Base-by-base conservation (phyloP, 2,888 invertebrate species). In the Eupithecia exiguata region DNA sequence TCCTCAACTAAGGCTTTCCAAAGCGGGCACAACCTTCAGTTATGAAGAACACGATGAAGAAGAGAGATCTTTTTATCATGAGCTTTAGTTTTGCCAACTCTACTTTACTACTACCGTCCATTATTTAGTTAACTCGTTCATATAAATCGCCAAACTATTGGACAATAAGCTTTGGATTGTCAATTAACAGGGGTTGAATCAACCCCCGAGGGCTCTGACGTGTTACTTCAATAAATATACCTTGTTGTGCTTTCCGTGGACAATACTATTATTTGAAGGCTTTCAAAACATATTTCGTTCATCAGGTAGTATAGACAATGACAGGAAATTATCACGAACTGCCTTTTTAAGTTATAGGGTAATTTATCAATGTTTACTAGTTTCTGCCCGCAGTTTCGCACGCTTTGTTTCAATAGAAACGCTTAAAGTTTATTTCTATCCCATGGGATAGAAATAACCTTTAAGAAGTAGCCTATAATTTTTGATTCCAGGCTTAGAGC, bases 101-200 rank as follows among this genome's bases (percentile, higher is more conserved):
- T 88, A 85, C 84, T 10, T 73, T 12, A 78, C 74, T 38, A 65
- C n/a, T n/a, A 65, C 63, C 46, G 69, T 77, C 80, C 80, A 84
- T 84, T 86, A 87, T 88, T 89, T 86, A 84, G 81, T 81, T 83
- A 83, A 82, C 81, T 77, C 87, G 86, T 91, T 90, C 89, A 88
- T 88, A 85, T 84, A 88, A 89, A 90, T 89, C 84, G 85, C 86
- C 87, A 86, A 91, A 91, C 91, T 89, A 89, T 89, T 82, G 88
- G 84, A 86, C 87, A 86, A 86, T 86, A 84, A 82, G 82, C 87
- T 86, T 89, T 84, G 84, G 82, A 85, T 85, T 90, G 89, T 90
- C 92, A 92, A 92, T 92, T 92, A 91, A 82, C 53, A 73, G 73
- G 73, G 76, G 73, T 62, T 70, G 73, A 62, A 70, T 68, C 72